Conservation (phyloP, 2,113 vertebrate species). For the Stigmatopora nigra region DNA sequence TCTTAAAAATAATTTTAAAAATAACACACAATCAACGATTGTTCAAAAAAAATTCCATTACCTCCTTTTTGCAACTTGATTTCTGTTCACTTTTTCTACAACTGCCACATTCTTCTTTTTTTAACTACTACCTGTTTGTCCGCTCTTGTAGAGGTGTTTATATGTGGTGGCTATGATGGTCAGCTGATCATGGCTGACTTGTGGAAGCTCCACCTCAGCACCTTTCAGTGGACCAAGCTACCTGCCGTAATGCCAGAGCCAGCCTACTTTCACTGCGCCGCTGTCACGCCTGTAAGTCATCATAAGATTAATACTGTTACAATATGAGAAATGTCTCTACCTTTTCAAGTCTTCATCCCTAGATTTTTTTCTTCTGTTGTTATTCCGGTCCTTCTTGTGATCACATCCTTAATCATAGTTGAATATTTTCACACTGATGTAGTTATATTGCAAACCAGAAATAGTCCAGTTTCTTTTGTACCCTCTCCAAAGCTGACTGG, state of each 20-base stretch:
- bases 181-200: conserved; percentile 89
- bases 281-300: conserved; percentile 87
- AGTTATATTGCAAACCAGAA: too few species aligned
- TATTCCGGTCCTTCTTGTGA: too few species aligned
- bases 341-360: background rate
- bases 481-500: too few species aligned
- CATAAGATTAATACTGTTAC: background rate
- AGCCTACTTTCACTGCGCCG: conserved; percentile 95
- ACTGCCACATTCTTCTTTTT: background rate
- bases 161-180: conserved; percentile 94
- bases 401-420: too few species aligned
- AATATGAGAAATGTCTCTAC: background rate
- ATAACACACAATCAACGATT: too few species aligned
- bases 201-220: conserved; percentile 89
- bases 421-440: too few species aligned
- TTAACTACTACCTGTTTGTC: background rate
- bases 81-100: too few species aligned
- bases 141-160: conserved; percentile 78
- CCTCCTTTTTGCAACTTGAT: too few species aligned
- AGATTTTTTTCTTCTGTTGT: too few species aligned
- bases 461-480: too few species aligned
- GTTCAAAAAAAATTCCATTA: too few species aligned
- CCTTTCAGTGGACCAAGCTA: conserved; percentile 87
- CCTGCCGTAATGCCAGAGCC: conserved; percentile 92
- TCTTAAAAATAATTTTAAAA: too few species aligned